Conservation (phyloP, 2,797 vertebrate species). For the Lithobates pipiens region DNA sequence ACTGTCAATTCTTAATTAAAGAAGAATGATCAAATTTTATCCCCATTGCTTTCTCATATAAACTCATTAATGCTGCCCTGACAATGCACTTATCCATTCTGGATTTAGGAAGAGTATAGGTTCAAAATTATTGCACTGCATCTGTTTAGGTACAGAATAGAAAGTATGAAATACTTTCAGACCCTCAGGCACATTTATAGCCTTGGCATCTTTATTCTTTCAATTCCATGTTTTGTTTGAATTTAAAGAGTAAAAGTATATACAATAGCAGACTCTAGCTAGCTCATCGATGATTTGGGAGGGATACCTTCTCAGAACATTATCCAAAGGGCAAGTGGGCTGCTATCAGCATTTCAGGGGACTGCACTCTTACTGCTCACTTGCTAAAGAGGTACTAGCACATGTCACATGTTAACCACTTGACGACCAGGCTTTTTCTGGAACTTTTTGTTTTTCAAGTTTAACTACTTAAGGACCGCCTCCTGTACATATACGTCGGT, state of each 20-base stretch:
- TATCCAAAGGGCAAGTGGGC: not conserved
- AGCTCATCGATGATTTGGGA: not conserved
- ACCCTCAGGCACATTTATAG: too few species aligned
- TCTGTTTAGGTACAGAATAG: not conserved
- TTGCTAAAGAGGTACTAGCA: too few species aligned
- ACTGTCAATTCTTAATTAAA: slow-evolving; percentile 15
- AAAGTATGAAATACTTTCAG: not conserved
- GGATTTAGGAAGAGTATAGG: not conserved
- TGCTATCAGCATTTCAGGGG: not conserved
- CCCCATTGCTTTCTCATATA: slow-evolving; percentile 3
- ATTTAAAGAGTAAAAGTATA: not conserved
- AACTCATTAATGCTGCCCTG: slow-evolving; percentile 6
- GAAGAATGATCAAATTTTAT: slow-evolving; percentile 3
- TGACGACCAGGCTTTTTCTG: too few species aligned
- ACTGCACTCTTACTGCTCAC: too few species aligned
- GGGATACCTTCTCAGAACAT: not conserved
- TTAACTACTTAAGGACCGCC: too few species aligned
- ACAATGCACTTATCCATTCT: not conserved
- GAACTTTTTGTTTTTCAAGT: too few species aligned
- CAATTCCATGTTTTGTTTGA: not conserved
- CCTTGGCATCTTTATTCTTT: too few species aligned
- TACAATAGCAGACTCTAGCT: not conserved
- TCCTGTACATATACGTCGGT: too few species aligned
- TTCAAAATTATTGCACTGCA: not conserved
- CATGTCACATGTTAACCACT: too few species aligned